Base-by-base conservation (phyloP, 2,113 vertebrate species). In the Apteryx owenii region DNA sequence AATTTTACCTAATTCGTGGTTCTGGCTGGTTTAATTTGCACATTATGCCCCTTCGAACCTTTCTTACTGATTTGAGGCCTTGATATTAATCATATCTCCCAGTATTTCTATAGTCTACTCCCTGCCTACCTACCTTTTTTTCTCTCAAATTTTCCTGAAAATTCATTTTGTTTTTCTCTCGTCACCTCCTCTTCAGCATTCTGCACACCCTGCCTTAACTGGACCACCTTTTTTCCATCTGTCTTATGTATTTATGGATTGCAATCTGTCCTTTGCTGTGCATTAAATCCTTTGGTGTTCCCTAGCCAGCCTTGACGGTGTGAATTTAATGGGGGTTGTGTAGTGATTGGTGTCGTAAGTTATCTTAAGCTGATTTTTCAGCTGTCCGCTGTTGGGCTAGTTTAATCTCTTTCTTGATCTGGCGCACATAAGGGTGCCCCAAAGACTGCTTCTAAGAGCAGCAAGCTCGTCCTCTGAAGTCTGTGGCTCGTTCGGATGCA, bases 211-310 rank as follows among this genome's bases (percentile, higher is more conserved):
- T 88, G 3, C 54, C 33, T 85, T 91, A 79, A 61, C 89, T 3
- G 3, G 33, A 38, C 61, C 64, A 44, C 72, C 50, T 66, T 88
- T 33, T 58, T 76, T 89, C 56, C 58, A 58, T 89, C 82, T 92
- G 53, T 80, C 64, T 88, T 66, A 46, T 20, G 22, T 95, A 87
- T 97, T 96, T 94, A 92, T 85, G 84, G 53, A 44, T 81, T 51
- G 62, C 81, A 91, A 42, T 89, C 61, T 33, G 48, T 94, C 89
- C 81, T 92, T 85, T 95, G 50, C 70, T 88, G 70, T 71, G 58
- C 89, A 77, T 95, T 91, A 92, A 91, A 91, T 88, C 84, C 81
- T 95, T 92, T 92, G 89, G 56, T 82, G 48, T 68, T 92, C 83
- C 82, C 91, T 62, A 88, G 75, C 68, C 68, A 89, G 62, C 84